A percentile compares a stretch with the other conserved stretches of the same genome.
These are phyloP conservation scores for Podotricha telesiphe DNA, from an alignment of 2,888 invertebrate genomes.

Conservation along the genomic window DNA sequence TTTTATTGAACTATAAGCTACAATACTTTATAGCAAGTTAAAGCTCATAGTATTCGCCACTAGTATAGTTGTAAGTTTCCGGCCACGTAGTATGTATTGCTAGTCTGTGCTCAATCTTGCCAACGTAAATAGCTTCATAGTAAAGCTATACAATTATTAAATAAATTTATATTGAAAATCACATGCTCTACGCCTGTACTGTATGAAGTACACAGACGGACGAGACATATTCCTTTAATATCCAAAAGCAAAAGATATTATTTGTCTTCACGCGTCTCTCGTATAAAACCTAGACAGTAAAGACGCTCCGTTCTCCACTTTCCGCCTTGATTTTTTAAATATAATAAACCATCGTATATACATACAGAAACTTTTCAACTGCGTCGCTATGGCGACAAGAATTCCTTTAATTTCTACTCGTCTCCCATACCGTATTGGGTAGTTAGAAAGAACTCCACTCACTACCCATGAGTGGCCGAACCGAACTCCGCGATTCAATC, in stretches of 20 bases:
- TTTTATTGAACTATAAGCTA: conserved; percentile 29
- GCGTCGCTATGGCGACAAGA: not conserved
- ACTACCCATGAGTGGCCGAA: not conserved
- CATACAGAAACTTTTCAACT: not conserved
- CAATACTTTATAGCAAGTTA: conserved; percentile 24
- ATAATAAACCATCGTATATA: not conserved
- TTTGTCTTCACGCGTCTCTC: not conserved
- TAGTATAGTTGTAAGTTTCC: conserved; percentile 51
- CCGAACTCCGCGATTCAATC: not conserved
- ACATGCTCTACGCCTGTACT: no score
- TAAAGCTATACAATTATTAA: not conserved
- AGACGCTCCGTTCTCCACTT: conserved; percentile 4
- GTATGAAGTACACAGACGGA: no score
- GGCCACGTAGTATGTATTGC: conserved; percentile 51
- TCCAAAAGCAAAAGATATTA: not conserved
- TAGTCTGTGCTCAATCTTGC: conserved; percentile 55
- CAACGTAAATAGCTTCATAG: conserved; percentile 24
- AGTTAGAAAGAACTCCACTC: no score
- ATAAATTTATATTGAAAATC: no score
- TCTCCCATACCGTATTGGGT: not conserved
- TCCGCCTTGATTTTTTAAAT: conserved; percentile 7
- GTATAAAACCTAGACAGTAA: not conserved
- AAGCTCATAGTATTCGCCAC: conserved; percentile 66
- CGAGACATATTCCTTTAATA: no score
- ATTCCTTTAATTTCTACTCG: not conserved